Evolutionary conservation across 2,797 vertebrate genomes (phyloP).

Genomic region (Loriculus beryllinus): DNA sequence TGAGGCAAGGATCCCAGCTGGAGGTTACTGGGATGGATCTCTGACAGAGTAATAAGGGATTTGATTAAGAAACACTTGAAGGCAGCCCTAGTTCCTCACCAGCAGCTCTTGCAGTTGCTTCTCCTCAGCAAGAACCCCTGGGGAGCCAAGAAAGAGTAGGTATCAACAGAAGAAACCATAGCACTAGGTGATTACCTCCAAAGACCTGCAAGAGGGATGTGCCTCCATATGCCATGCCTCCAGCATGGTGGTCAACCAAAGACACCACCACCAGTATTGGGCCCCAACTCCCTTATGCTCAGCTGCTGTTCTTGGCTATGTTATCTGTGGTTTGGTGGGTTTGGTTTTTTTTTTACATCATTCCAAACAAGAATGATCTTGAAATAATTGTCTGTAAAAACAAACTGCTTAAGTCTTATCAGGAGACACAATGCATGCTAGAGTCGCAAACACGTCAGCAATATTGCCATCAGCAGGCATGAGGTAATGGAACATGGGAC

Average conservation of each 20-base stretch:
- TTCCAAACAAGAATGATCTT: background rate
- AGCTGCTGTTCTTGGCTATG: background rate
- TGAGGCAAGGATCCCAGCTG: background rate
- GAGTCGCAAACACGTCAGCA: background rate
- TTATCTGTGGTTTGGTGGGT: accelerated
- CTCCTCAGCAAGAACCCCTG: background rate
- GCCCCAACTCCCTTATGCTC: background rate
- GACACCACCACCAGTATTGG: accelerated
- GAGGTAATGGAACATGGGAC: background rate
- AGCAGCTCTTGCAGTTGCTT: background rate
- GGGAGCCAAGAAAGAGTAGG: background rate
- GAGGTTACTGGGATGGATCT: background rate
- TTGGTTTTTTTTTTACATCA: background rate
- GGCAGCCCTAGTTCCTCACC: background rate
- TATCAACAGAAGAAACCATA: background rate
- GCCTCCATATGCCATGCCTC: background rate
- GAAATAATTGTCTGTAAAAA: background rate
- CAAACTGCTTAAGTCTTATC: background rate
- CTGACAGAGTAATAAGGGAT: background rate
- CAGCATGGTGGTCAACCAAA: accelerated
- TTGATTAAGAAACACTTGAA: background rate
- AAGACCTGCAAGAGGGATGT: background rate
- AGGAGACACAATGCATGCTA: accelerated
- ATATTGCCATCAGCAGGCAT: accelerated
- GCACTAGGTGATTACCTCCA: background rate